phyloP scores from a whole-genome alignment of 2,113 vertebrate species.

The Zapus hudsonius region DNA sequence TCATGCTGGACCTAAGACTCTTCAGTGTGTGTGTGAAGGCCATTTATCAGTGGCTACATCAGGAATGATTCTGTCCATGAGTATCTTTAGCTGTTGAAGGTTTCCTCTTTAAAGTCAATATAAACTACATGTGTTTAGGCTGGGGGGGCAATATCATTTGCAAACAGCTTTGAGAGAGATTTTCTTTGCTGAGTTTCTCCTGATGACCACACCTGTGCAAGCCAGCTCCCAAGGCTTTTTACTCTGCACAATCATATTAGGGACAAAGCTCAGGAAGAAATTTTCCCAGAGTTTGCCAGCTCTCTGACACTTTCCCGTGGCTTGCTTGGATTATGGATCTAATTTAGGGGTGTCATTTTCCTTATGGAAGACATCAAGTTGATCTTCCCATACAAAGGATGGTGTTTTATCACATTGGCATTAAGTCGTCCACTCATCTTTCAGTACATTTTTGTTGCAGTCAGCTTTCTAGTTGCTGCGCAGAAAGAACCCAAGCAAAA shows the following conservation, averaged over 20 bases:
- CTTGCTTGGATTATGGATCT: neutral
- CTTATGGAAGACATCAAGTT: neutral
- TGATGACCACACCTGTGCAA: constrained; percentile 10
- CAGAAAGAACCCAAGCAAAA: no score
- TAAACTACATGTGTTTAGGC: neutral
- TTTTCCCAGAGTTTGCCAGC: neutral
- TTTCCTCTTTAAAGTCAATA: constrained; percentile 37
- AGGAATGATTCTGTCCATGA: neutral
- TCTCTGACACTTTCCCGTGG: neutral
- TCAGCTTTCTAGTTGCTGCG: no score
- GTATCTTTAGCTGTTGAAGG: neutral
- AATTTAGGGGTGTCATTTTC: neutral
- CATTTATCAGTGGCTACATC: neutral
- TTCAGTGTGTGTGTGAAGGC: neutral
- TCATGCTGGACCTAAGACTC: neutral
- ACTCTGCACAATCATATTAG: neutral
- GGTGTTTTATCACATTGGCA: neutral
- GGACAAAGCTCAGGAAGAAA: neutral
- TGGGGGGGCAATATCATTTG: constrained; percentile 20
- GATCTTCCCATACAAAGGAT: neutral
- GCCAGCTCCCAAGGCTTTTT: neutral
- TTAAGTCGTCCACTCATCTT: constrained; percentile 39
- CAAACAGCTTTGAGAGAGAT: constrained; percentile 31
- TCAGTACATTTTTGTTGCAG: constrained; percentile 28
- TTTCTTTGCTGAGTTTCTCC: constrained; percentile 5